Evolutionary conservation across 2,113 vertebrate genomes (phyloP).

Genomic region (Heterocephalus glaber): DNA sequence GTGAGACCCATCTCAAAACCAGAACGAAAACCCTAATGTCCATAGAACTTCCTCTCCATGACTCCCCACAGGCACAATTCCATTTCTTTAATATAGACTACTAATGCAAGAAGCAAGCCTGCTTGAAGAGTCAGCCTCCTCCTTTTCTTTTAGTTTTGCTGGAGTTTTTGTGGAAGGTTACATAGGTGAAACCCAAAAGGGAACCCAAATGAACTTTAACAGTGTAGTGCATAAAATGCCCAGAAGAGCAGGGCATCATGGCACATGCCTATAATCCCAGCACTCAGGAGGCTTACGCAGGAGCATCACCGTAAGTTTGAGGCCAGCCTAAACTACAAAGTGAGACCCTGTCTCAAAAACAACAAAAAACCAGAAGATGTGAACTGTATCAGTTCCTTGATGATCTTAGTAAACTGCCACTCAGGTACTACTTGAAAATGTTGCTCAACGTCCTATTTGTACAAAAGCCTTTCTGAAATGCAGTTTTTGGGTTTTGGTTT

Average conservation of each 20-base stretch:
- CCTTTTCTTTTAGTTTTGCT: conserved; percentile 16
- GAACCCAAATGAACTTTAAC: background rate
- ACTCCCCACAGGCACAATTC: background rate
- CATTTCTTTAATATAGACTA: background rate
- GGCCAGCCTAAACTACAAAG: no score
- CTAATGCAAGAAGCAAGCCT: background rate
- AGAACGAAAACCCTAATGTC: background rate
- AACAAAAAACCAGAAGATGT: background rate
- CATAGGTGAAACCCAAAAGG: conserved; percentile 8
- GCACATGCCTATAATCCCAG: no score
- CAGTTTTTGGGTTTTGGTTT: no score
- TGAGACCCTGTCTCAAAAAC: no score
- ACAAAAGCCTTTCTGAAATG: background rate
- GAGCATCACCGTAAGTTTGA: no score
- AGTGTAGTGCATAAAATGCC: background rate
- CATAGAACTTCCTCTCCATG: background rate
- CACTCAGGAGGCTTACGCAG: no score
- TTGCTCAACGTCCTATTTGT: conserved; percentile 1
- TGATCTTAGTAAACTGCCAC: background rate
- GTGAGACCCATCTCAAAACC: background rate
- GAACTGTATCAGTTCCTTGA: background rate
- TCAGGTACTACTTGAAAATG: background rate
- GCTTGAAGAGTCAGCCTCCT: background rate
- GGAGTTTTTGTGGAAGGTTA: conserved; percentile 33
- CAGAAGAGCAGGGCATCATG: background rate